These are phyloP conservation scores for Rhinichthys osculus DNA, from an alignment of 2,797 vertebrate species.

Conservation along the genomic window DNA sequence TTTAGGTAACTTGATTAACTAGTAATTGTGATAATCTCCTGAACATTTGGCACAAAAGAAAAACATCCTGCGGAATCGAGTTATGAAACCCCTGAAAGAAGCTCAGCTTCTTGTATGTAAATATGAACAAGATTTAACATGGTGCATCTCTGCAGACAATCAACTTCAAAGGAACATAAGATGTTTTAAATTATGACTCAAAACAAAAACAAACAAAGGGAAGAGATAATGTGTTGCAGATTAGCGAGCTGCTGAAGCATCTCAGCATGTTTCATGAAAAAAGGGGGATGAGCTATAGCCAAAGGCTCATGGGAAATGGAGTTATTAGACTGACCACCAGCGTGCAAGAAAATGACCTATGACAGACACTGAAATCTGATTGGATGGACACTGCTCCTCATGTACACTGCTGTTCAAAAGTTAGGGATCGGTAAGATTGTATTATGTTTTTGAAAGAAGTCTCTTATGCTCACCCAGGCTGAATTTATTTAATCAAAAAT, in stretches of 20 bases:
- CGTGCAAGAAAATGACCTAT: conserved; percentile 68
- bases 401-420: neutral
- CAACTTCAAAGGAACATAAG: conserved; percentile 64
- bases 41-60: conserved; percentile 50
- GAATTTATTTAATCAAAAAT: too few relatives aligned
- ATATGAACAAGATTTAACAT: conserved; percentile 70
- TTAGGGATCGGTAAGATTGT: too few relatives aligned
- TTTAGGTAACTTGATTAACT: conserved; percentile 55
- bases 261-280: conserved; percentile 47
- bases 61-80: conserved; percentile 58
- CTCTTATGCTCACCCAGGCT: too few relatives aligned
- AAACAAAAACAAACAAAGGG: conserved; percentile 75
- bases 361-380: conserved; percentile 58
- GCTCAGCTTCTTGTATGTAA: conserved; percentile 67
- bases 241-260: conserved; percentile 66
- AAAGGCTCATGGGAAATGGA: conserved; percentile 73
- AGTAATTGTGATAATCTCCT: conserved; percentile 60
- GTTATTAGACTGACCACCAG: neutral
- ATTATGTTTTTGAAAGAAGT: too few relatives aligned
- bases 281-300: conserved; percentile 66
- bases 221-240: conserved; percentile 77
- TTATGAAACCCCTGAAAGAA: conserved; percentile 52
- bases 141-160: conserved; percentile 67
- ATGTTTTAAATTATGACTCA: conserved; percentile 72
- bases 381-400: neutral